These are phyloP conservation scores for Streptopelia turtur DNA, from an alignment of 2,797 vertebrate genomes.

Conservation along the genomic window DNA sequence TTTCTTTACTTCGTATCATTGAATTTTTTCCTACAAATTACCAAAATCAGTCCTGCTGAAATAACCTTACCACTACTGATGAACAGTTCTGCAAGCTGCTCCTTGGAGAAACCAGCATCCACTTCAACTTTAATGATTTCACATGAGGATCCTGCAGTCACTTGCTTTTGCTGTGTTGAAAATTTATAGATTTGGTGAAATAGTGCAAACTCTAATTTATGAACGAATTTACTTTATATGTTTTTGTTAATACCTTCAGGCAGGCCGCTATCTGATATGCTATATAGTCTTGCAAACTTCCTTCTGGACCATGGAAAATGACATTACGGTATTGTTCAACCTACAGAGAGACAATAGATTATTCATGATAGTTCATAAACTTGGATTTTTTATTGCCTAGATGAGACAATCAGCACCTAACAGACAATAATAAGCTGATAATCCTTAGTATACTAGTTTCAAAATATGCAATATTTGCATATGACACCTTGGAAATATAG, in stretches of 20 bases:
- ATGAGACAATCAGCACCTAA: background rate
- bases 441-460: background rate
- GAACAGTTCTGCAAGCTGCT: slow-evolving; percentile 91
- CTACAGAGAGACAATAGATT: slow-evolving; percentile 71
- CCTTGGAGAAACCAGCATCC: slow-evolving; percentile 87
- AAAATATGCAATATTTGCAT: background rate
- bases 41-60: background rate
- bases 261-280: slow-evolving; percentile 86
- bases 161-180: slow-evolving; percentile 86
- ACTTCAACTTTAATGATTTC: slow-evolving; percentile 90
- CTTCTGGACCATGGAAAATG: slow-evolving; percentile 93
- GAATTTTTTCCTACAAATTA: background rate
- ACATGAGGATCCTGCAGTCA: slow-evolving; percentile 84
- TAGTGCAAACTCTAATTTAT: background rate
- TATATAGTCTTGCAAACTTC: slow-evolving; percentile 92
- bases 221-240: background rate
- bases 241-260: slow-evolving; percentile 85
- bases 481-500: background rate
- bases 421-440: background rate
- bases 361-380: background rate
- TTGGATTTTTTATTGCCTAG: background rate
- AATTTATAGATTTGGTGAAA: slow-evolving; percentile 47
- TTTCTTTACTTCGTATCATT: background rate
- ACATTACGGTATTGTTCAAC: slow-evolving; percentile 93
- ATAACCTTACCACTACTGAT: slow-evolving; percentile 86